Evolutionary conservation across 2,113 vertebrate genomes (phyloP).

Genomic region (Zootoca vivipara): DNA sequence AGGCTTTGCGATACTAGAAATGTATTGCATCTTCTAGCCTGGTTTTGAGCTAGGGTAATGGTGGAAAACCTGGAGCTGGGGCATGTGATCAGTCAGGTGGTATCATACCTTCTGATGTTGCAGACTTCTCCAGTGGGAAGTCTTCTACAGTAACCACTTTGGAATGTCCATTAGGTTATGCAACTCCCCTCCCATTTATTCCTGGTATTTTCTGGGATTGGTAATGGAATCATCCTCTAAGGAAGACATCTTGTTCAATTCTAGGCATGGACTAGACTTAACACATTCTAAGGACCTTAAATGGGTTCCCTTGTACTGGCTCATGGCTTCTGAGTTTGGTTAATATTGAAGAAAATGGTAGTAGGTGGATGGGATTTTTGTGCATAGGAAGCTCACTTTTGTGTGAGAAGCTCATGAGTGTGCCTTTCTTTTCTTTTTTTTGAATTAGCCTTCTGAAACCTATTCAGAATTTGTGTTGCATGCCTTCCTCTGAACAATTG

Average conservation of each 20-base stretch:
- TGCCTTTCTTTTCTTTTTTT: constrained; percentile 44
- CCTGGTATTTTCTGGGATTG: neutral
- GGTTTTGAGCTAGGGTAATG: neutral
- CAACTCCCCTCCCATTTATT: neutral
- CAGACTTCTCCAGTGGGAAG: too few species aligned
- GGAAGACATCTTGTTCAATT: neutral
- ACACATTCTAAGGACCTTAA: neutral
- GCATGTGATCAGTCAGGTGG: too few species aligned
- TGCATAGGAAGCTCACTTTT: neutral
- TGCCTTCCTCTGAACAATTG: neutral
- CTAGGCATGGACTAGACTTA: neutral
- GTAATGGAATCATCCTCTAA: neutral
- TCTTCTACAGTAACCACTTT: neutral
- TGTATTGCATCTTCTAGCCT: neutral
- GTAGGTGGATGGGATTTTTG: neutral
- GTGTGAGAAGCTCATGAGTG: constrained; percentile 42
- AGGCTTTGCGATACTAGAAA: neutral
- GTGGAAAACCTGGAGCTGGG: neutral
- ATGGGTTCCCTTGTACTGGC: neutral
- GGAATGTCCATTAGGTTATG: neutral
- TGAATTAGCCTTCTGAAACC: neutral
- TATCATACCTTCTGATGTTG: neutral
- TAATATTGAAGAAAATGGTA: neutral
- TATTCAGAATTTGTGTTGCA: constrained; percentile 18
- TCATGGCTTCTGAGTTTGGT: neutral